These are phyloP conservation scores for Myathropa florea DNA, from an alignment of 2,888 invertebrate genomes.

Conservation along the genomic window DNA sequence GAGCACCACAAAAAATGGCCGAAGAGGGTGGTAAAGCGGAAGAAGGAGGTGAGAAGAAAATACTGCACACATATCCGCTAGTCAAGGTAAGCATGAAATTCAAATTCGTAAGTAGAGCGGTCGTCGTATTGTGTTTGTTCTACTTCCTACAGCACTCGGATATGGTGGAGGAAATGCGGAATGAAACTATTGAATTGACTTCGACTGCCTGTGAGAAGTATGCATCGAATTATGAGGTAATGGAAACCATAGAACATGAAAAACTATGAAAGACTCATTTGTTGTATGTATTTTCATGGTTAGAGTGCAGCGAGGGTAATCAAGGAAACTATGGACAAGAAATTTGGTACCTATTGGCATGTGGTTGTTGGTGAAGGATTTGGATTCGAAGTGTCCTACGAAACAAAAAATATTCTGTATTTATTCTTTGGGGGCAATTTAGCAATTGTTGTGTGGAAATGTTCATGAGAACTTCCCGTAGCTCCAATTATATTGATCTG, in stretches of 20 bases:
- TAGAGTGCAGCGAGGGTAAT: constrained; percentile 92
- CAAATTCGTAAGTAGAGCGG: constrained; percentile 24
- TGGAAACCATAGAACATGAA: constrained; percentile 17
- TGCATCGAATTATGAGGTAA: constrained; percentile 90
- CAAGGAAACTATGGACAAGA: constrained; percentile 97
- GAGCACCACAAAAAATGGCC: constrained; percentile 74
- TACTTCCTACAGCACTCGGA: constrained; percentile 87
- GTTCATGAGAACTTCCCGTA: constrained; percentile 82
- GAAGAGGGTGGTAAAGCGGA: constrained; percentile 78
- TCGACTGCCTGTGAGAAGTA: constrained; percentile 97
- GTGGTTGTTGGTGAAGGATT: constrained; percentile 98
- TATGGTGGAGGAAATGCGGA: constrained; percentile 96
- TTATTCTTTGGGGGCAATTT: constrained; percentile 95
- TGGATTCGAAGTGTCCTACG: constrained; percentile 95
- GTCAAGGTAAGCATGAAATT: constrained; percentile 85
- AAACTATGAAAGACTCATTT: neutral
- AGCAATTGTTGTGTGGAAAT: constrained; percentile 94
- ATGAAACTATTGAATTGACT: constrained; percentile 93
- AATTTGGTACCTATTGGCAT: constrained; percentile 96
- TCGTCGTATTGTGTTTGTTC: constrained; percentile 1
- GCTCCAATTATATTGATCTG: constrained; percentile 1
- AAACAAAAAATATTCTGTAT: constrained; percentile 92
- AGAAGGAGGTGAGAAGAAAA: constrained; percentile 83
- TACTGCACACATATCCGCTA: constrained; percentile 90
- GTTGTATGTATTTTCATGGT: constrained; percentile 79